These are phyloP conservation scores for Protonemura montana DNA, from an alignment of 2,888 invertebrate genomes.

Conservation along the genomic window DNA sequence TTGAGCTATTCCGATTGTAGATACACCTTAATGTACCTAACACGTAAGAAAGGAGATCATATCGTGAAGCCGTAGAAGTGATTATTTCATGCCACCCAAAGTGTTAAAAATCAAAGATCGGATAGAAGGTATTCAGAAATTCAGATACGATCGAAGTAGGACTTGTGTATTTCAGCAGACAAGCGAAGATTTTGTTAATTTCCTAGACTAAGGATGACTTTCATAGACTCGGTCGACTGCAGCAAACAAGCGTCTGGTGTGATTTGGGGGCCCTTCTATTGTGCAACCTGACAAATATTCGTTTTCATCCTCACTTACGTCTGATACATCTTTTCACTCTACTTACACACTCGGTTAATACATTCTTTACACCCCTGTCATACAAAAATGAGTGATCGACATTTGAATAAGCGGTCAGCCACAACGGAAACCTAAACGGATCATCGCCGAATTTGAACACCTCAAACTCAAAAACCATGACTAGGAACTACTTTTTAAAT, in stretches of 20 bases:
- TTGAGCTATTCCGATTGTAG: not conserved
- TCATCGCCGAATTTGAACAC: slow-evolving; percentile 42
- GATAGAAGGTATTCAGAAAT: not conserved
- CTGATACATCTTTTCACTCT: not conserved
- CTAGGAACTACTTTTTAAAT: not conserved
- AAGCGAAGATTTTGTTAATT: not conserved
- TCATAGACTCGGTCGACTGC: not conserved
- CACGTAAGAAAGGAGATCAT: not conserved
- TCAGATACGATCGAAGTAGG: not conserved
- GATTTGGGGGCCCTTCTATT: not conserved
- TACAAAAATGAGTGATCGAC: slow-evolving; percentile 44
- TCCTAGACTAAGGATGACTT: not conserved
- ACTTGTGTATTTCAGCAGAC: not conserved
- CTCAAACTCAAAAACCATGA: slow-evolving; percentile 7
- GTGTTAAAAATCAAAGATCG: not conserved
- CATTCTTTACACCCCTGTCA: slow-evolving; percentile 23
- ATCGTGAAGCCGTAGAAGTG: not conserved
- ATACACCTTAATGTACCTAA: not conserved
- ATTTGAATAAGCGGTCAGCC: slow-evolving; percentile 39
- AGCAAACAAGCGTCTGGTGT: not conserved
- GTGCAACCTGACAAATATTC: slow-evolving; percentile 22
- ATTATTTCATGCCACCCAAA: not conserved
- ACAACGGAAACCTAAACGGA: slow-evolving; percentile 38
- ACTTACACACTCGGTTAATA: not conserved
- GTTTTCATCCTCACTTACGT: slow-evolving; percentile 3